These are phyloP conservation scores for Erebia aethiops DNA, from an alignment of 2,888 invertebrate species.

Conservation along the genomic window DNA sequence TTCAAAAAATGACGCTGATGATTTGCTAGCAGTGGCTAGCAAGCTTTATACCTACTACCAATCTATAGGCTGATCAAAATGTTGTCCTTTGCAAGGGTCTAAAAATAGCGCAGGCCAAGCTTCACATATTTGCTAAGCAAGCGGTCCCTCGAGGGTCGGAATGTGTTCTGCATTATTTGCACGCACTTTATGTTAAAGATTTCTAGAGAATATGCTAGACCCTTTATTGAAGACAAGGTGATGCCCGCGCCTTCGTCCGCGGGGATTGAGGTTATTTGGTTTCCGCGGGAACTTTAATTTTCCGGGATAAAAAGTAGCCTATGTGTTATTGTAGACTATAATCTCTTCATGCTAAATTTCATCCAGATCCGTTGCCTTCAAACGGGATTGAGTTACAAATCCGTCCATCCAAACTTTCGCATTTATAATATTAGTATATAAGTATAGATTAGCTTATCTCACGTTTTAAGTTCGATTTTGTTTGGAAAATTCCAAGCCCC, in stretches of 20 bases:
- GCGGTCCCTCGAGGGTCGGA: constrained; percentile 8
- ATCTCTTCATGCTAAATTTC: too few relatives aligned
- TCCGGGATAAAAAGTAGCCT: too few relatives aligned
- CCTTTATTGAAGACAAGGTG: neutral
- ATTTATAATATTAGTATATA: too few relatives aligned
- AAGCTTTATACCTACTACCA: neutral
- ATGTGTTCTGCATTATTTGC: constrained; percentile 7
- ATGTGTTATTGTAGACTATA: too few relatives aligned
- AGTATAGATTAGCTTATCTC: too few relatives aligned
- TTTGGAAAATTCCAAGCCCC: too few relatives aligned
- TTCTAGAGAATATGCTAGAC: neutral
- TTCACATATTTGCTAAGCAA: constrained; percentile 9
- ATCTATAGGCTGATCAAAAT: neutral
- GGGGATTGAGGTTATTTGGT: neutral
- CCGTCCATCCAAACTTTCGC: too few relatives aligned
- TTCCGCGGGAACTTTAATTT: too few relatives aligned
- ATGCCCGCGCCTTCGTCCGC: neutral
- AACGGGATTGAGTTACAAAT: too few relatives aligned
- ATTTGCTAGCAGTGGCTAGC: neutral
- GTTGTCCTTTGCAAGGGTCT: neutral
- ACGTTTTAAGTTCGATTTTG: too few relatives aligned
- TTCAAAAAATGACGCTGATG: too few relatives aligned
- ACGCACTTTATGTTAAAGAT: constrained; percentile 11
- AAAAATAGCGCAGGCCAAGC: constrained; percentile 3
- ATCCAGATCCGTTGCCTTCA: too few relatives aligned